phyloP scores from a whole-genome alignment of 2,797 vertebrate genomes.

The Dendrocincla fuliginosa region DNA sequence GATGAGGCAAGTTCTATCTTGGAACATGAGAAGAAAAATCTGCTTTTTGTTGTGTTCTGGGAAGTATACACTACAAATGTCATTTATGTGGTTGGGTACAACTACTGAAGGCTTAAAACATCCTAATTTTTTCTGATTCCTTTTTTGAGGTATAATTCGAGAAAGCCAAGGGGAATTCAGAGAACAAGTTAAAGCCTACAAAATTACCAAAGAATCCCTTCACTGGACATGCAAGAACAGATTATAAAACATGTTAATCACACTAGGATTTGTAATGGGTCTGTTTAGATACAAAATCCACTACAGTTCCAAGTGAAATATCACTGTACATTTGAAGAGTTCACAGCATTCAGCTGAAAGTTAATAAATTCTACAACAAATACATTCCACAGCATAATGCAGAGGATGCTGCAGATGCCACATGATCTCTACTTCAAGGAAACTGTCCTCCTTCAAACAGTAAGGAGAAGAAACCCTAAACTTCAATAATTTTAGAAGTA shows the following conservation, averaged over 20 bases:
- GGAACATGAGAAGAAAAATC: background rate
- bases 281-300: background rate
- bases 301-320: background rate
- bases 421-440: rapidly evolving
- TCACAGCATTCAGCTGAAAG: background rate
- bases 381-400: background rate
- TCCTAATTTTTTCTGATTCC: background rate
- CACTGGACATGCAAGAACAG: background rate
- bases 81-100: background rate
- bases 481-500: background rate
- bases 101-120: background rate
- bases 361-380: background rate
- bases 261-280: background rate
- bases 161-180: background rate
- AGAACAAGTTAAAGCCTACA: background rate
- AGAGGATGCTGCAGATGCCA: background rate
- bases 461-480: background rate
- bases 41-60: slow-evolving; percentile 6
- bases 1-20: background rate
- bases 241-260: background rate
- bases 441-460: background rate
- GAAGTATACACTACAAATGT: background rate
- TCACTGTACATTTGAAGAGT: background rate
- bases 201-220: background rate
- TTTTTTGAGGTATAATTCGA: background rate